Evolutionary conservation across 2,797 vertebrate species (phyloP).

Genomic region (Urophycis tenuis): DNA sequence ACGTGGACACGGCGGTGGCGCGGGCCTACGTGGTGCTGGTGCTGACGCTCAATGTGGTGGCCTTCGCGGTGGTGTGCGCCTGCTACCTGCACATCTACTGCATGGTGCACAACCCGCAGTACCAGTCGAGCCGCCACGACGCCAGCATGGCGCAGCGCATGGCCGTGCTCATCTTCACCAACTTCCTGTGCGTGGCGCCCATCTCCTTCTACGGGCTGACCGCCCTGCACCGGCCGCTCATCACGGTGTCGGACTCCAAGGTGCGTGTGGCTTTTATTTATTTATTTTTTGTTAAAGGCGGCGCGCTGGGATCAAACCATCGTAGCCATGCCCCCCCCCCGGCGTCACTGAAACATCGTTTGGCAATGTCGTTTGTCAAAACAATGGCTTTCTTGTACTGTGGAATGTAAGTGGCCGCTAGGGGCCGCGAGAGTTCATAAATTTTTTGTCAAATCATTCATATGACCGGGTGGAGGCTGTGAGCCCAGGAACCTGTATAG

Average conservation of each 20-base stretch:
- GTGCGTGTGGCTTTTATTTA: too few species aligned
- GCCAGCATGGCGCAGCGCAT: conserved; percentile 82
- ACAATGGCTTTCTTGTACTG: neutral
- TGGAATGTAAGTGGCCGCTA: too few species aligned
- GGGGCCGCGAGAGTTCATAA: too few species aligned
- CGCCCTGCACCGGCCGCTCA: conserved; percentile 77
- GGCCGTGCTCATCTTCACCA: conserved; percentile 82
- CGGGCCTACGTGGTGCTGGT: conserved; percentile 72
- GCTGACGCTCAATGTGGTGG: conserved; percentile 72
- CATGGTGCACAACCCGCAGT: conserved; percentile 78
- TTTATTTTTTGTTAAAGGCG: too few species aligned
- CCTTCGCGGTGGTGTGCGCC: conserved; percentile 77
- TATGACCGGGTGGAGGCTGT: too few species aligned
- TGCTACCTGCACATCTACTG: conserved; percentile 83
- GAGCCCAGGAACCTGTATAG: too few species aligned
- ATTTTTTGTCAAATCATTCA: too few species aligned
- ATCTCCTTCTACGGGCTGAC: conserved; percentile 86
- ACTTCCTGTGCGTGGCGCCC: conserved; percentile 83
- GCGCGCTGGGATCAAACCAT: neutral
- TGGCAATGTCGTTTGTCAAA: neutral
- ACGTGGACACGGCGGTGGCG: conserved; percentile 69
- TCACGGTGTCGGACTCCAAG: conserved; percentile 83
- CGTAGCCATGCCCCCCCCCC: neutral
- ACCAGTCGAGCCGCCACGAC: conserved; percentile 76
- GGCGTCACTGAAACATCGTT: neutral